These are phyloP conservation scores for Pristionchus arcanus DNA, from an alignment of 2,888 invertebrate genomes.

Conservation along the genomic window DNA sequence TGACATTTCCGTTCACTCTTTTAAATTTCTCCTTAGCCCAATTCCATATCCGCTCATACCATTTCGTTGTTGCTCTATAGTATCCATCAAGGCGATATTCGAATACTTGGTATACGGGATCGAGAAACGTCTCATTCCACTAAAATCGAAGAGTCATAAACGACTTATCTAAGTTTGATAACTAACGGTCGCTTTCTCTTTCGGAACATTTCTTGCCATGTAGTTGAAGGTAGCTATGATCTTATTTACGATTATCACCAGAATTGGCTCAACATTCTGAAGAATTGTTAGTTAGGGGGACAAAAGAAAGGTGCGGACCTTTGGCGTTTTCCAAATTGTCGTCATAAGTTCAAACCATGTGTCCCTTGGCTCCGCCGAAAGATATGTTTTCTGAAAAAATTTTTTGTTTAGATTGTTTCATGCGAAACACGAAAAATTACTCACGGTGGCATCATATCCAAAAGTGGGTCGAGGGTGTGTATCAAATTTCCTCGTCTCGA, in stretches of 20 bases:
- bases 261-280: neutral
- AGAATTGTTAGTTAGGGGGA: neutral
- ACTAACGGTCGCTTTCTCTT: neutral
- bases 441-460: neutral
- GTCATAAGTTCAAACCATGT: neutral
- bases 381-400: neutral
- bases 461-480: neutral
- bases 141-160: neutral
- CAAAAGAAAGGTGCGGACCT: neutral
- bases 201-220: neutral
- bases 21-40: neutral
- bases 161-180: neutral
- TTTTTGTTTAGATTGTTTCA: neutral
- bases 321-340: neutral
- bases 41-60: neutral
- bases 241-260: neutral
- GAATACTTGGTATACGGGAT: neutral
- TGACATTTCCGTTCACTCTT: neutral
- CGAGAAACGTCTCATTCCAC: slow-evolving; percentile 32
- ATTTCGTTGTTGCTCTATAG: neutral
- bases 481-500: neutral
- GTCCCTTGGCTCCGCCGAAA: neutral
- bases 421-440: neutral
- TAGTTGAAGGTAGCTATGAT: neutral
- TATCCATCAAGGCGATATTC: neutral